phyloP scores from a whole-genome alignment of 2,888 invertebrate genomes.

The Drosophila neonasuta region DNA sequence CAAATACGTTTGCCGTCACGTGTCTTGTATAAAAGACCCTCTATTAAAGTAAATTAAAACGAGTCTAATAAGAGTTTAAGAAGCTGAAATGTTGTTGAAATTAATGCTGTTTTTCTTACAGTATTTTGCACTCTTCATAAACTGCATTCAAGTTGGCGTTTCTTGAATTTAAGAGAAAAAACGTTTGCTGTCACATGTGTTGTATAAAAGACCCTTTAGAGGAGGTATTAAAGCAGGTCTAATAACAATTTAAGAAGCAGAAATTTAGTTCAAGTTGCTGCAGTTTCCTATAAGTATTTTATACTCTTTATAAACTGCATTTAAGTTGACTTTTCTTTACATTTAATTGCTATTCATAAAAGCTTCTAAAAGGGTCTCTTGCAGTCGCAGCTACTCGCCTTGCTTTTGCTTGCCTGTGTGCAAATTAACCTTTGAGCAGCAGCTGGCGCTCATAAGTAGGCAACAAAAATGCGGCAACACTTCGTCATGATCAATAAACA shows the following conservation, averaged over 20 bases:
- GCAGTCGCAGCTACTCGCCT: background rate
- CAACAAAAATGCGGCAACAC: constrained; percentile 34
- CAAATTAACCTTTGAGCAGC: constrained; percentile 45
- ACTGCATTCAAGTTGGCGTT: too few species aligned
- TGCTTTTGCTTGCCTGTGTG: constrained; percentile 14
- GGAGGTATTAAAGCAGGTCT: background rate
- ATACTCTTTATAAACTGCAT: too few species aligned
- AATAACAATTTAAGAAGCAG: too few species aligned
- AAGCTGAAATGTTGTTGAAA: too few species aligned
- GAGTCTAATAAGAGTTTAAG: background rate
- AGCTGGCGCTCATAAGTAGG: constrained; percentile 68
- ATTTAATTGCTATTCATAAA: background rate
- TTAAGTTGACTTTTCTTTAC: background rate
- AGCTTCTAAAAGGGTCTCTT: background rate
- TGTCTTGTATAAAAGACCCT: constrained; percentile 14
- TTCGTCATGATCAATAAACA: constrained; percentile 28
- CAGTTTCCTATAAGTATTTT: too few species aligned
- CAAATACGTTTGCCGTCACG: too few species aligned
- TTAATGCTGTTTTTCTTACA: too few species aligned
- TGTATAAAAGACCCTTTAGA: background rate
- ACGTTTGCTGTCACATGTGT: too few species aligned
- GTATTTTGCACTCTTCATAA: too few species aligned
- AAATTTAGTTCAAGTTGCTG: too few species aligned
- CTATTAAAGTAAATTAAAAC: background rate
- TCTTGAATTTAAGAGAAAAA: too few species aligned